Base-by-base conservation (phyloP, 1,140 invertebrate genomes). In the silkworm (Bombyx mori) region DNA sequence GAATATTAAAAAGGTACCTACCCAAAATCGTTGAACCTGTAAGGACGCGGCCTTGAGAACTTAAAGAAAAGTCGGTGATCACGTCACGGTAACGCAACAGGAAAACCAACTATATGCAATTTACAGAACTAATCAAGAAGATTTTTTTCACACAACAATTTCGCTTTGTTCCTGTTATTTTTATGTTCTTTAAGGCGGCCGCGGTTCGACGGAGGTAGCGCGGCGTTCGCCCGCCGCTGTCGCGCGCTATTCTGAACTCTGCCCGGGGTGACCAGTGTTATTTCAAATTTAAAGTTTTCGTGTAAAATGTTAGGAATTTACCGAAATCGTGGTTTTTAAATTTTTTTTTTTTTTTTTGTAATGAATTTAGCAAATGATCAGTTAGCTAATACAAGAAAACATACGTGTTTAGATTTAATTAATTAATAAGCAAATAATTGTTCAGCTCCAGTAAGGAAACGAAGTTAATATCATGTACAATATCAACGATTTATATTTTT, bases 201-300 rank as follows among this genome's bases (percentile, higher is more conserved):
- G 57, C 65, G 67, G 53, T 51, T 54, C 8, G 53, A 44, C 54
- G 57, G 58, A 66, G 58, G 52, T 45, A 35, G 61, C 58, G 69
- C 73, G 75, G 78, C 82, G 78, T 81, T 74, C 74, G 71, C 57
- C 63, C 78, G 75, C 75, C 75, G 66, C 77, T 68, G 65, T 71
- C 63, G 64, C 82, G 71, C 73, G 79, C 66, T 68, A 56, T 54
- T 68, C 59, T 85, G 78, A 82, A 75, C 53, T 56, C 61, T 61
- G 62, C 57, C 66, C 58, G 58, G 63, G 51, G 63, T 61, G 61
- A 57, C 63, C 52, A 61, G 1, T 5, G 50, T 18, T 9, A 44
- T 35, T 52, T 52, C 22, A 49, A 48, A 56, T 56, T 47, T 48
- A 10, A 10, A 53, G 49, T 53, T 35, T 35, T 35, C 26, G 26